A percentile compares a stretch with the other conserved stretches of the same genome.
Evolutionary conservation across 2,113 vertebrate genomes (phyloP).

Genomic region (Sinocyclocheilus rhinocerous): DNA sequence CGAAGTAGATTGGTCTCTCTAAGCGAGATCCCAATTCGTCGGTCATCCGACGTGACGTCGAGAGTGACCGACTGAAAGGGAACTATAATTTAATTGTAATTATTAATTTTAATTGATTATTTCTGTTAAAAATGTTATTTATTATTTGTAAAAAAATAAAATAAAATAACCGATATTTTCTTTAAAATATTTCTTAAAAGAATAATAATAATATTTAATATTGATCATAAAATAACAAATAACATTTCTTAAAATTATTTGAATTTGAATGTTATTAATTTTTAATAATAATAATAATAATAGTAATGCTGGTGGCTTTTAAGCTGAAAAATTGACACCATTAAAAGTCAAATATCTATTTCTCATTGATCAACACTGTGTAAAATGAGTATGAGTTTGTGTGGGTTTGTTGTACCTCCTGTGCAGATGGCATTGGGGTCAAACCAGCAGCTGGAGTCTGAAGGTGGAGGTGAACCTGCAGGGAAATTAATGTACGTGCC

Average conservation of each 20-base stretch:
- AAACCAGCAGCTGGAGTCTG: slow-evolving; percentile 90
- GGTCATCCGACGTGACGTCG: no score
- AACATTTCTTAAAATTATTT: neutral
- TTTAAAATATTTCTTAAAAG: neutral
- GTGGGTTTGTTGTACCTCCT: slow-evolving; percentile 75
- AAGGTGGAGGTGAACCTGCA: slow-evolving; percentile 71
- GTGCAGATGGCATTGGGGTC: slow-evolving; percentile 76
- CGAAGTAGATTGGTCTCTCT: no score
- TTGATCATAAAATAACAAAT: neutral
- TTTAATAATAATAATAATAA: no score
- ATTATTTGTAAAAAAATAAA: no score
- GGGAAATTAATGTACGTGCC: slow-evolving; percentile 82
- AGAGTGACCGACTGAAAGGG: no score
- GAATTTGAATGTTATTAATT: neutral
- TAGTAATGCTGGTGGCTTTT: neutral
- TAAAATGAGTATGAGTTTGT: neutral
- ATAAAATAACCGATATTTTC: neutral
- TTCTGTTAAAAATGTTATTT: no score
- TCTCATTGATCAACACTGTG: no score
- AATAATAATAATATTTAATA: neutral
- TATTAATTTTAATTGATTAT: no score
- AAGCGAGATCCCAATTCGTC: no score
- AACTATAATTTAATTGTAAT: no score
- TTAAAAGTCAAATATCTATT: neutral
- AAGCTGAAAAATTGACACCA: neutral